Conservation (phyloP, 2,113 vertebrate species). For the Clupea harengus region DNA sequence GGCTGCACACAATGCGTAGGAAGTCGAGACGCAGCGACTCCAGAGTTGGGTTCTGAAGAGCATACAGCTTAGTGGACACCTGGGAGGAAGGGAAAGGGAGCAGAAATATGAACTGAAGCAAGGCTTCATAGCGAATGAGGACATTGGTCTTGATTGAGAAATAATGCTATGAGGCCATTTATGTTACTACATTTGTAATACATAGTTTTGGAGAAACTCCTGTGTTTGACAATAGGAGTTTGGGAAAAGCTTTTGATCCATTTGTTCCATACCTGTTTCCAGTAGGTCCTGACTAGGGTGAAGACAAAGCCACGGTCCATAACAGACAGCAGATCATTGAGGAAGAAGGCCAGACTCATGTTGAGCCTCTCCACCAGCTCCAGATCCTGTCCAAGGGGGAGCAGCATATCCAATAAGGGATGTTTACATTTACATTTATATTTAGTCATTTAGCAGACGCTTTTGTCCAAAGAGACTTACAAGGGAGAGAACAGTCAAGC, state of each 20-base stretch:
- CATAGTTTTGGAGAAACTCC: background rate
- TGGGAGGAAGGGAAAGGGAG: constrained; percentile 33
- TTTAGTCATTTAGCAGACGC: too few relatives aligned
- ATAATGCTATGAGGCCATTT: too few relatives aligned
- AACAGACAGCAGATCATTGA: constrained; percentile 94
- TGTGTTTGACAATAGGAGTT: background rate
- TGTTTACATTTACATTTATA: background rate
- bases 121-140: too few relatives aligned
- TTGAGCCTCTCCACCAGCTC: constrained; percentile 97
- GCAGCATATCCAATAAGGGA: constrained; percentile 17
- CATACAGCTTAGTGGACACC: constrained; percentile 90
- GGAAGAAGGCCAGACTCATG: constrained; percentile 94
- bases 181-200: background rate
- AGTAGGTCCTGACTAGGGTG: constrained; percentile 85
- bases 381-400: constrained; percentile 76
- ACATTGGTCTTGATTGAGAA: too few relatives aligned
- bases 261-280: constrained; percentile 87
- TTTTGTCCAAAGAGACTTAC: too few relatives aligned
- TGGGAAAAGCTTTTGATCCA: background rate
- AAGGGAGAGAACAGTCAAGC: too few relatives aligned
- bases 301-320: constrained; percentile 99
- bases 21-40: constrained; percentile 93
- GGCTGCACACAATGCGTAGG: constrained; percentile 91
- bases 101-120: too few relatives aligned
- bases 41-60: constrained; percentile 86